Evolutionary conservation across 2,797 vertebrate species (phyloP).

Genomic region (Spinibarbus caldwelli): DNA sequence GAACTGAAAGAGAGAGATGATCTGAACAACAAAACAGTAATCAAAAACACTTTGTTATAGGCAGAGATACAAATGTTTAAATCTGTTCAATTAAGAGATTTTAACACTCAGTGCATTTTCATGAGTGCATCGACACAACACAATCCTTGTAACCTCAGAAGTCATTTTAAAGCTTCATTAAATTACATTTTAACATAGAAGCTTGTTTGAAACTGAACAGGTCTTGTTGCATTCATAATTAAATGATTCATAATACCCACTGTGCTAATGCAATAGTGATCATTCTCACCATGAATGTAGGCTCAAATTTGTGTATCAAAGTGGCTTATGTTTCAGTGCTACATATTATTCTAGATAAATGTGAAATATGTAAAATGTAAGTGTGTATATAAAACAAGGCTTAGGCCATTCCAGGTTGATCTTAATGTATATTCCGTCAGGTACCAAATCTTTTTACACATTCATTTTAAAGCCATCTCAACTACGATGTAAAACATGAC

Average conservation of each 20-base stretch:
- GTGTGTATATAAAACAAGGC: constrained; percentile 12
- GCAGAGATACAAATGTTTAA: neutral
- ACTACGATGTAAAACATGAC: neutral
- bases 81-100: neutral
- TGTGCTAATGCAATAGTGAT: constrained; percentile 6
- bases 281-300: neutral
- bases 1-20: neutral
- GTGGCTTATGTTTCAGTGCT: constrained; percentile 38
- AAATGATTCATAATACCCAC: neutral
- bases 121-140: neutral
- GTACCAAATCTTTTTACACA: constrained; percentile 62
- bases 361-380: constrained; percentile 20
- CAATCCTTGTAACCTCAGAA: neutral
- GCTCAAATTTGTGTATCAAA: constrained; percentile 3
- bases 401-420: constrained; percentile 36
- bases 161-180: neutral
- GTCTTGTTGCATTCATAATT: neutral
- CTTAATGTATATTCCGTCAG: neutral
- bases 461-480: constrained; percentile 59
- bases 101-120: neutral
- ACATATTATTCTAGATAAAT: constrained; percentile 31
- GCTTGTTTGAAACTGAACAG: neutral
- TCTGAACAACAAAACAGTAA: constrained; percentile 73
- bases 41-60: constrained; percentile 48
- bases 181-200: neutral